Percentiles rank a stretch among this genome's conserved stretches.
Evolutionary conservation across 1,140 invertebrate species (phyloP).

Genomic region (Lordiphosa collinella): DNA sequence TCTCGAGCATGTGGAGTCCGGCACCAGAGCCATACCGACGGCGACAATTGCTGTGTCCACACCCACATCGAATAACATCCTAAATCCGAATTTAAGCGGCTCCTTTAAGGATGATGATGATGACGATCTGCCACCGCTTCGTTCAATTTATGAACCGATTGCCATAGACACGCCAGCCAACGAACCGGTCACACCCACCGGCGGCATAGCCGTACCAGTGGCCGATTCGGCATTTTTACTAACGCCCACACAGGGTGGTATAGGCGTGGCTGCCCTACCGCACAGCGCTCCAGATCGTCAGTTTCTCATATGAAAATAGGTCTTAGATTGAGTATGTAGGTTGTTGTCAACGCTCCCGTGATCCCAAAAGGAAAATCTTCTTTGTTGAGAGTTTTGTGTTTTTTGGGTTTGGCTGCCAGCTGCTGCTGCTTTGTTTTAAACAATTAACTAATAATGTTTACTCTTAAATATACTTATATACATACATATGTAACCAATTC

Average conservation of each 20-base stretch:
- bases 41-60: constrained; percentile 31
- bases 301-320: constrained; percentile 59
- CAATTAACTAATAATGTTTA: constrained; percentile 66
- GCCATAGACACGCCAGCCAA: constrained; percentile 40
- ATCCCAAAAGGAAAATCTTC: neutral
- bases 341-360: constrained; percentile 5
- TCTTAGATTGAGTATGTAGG: constrained; percentile 8
- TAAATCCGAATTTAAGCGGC: constrained; percentile 79
- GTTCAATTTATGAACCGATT: constrained; percentile 72
- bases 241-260: constrained; percentile 64
- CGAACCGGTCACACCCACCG: constrained; percentile 15
- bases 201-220: constrained; percentile 5
- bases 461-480: constrained; percentile 46
- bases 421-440: constrained; percentile 64
- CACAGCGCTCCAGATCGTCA: constrained; percentile 39
- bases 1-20: constrained; percentile 51
- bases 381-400: constrained; percentile 23
- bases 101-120: constrained; percentile 77
- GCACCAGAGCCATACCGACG: constrained; percentile 13
- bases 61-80: constrained; percentile 75
- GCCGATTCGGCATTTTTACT: constrained; percentile 62
- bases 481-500: constrained; percentile 55
- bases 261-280: constrained; percentile 73
- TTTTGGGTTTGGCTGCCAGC: constrained; percentile 55
- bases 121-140: constrained; percentile 67